Base-by-base conservation (phyloP, 2,797 vertebrate species). In the Sebastes jordani region DNA sequence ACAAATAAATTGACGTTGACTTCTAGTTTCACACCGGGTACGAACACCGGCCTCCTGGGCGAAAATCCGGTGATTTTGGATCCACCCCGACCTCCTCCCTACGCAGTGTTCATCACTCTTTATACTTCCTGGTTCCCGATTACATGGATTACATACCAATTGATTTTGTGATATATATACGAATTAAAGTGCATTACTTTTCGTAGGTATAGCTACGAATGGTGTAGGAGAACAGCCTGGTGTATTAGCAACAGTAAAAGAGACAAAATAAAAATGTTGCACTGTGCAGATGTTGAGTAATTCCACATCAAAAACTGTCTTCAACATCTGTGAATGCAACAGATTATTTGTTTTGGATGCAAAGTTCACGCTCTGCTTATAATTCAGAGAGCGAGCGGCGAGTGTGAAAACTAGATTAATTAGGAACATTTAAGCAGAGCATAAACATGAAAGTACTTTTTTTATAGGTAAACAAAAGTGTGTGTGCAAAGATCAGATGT, bases 401-500 rank as follows among this genome's bases (percentile, higher is more conserved):
- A 81, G 30, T 71, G 58, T 56, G 68, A 80, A 54, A 86, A 82
- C 49, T 74, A 71, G 66, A 88, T 90, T 88, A 78, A 92, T 92
- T 92, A 85, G 49, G 52, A 92, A 87, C 85, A 86, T 86, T 78
- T 64, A 81, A 86, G 74, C 60, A 63, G 79, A 86, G 78, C 81
- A 68, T 80, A 82, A 84, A 83, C 81, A 88, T 86, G 55, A 87
- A 90, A 91, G 56, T 68, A 66, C 83, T 89, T 91, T 91, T 86
- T 86, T 78, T 82, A 72, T 81, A 78, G 77, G 76, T 88, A 90
- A 93, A 92, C 86, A 89, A 86, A 88, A 71, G 70, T 69, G 69
- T 79, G 70, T 81, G 73, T 65, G 76, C 59, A 91, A 87, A 92
- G 89, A 88, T 94, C 91, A 93, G 90, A 92, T 88, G 86, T 87